Evolutionary conservation across 2,113 vertebrate species (phyloP).

Genomic region (Picathartes gymnocephalus): DNA sequence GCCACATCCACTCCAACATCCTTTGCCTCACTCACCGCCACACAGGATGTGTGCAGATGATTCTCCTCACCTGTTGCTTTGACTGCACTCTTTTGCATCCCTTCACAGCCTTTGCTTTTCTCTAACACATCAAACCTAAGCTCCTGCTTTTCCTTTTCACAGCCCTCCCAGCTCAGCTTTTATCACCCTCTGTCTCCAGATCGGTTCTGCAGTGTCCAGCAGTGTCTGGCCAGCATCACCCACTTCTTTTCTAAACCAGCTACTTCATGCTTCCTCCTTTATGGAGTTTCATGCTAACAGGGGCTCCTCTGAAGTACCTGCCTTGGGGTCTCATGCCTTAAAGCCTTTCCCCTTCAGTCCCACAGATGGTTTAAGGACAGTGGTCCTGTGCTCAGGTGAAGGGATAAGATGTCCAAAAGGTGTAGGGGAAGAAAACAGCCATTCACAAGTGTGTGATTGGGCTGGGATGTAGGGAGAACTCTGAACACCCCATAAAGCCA

Average conservation of each 20-base stretch:
- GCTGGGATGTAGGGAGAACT: neutral
- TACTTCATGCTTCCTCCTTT: neutral
- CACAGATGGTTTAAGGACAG: neutral
- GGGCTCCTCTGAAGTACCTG: neutral
- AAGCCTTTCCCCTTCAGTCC: neutral
- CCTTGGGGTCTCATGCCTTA: no score
- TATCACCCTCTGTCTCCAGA: neutral
- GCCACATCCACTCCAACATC: neutral
- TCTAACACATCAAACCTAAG: neutral
- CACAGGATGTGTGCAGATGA: neutral
- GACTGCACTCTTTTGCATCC: neutral
- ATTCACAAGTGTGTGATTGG: neutral
- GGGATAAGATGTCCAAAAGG: neutral
- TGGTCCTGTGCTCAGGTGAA: neutral
- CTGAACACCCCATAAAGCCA: neutral
- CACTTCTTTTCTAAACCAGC: neutral
- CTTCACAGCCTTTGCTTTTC: neutral
- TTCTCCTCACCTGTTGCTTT: neutral
- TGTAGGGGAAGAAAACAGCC: neutral
- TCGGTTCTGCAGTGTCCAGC: neutral
- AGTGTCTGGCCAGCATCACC: neutral
- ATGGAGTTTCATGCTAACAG: neutral
- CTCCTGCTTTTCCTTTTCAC: neutral
- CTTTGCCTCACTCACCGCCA: neutral
- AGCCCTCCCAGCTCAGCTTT: neutral